These are phyloP conservation scores for Madoqua kirkii DNA, from an alignment of 2,113 vertebrate genomes.

Conservation along the genomic window DNA sequence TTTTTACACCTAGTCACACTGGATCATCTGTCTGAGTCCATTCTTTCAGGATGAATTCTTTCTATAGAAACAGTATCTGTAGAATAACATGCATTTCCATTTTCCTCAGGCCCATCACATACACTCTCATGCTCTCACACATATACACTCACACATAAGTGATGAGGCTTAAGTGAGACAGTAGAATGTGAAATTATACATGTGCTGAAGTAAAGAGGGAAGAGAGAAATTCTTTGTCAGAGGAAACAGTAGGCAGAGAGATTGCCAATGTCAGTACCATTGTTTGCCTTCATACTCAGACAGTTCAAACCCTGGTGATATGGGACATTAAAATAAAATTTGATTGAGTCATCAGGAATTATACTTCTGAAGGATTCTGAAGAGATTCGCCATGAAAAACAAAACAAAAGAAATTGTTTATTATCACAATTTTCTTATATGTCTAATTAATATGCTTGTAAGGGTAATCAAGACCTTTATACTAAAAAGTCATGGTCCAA, in stretches of 20 bases:
- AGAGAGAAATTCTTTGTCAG: background rate
- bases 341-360: background rate
- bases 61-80: background rate
- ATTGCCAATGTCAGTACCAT: background rate
- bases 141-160: background rate
- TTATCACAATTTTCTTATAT: background rate
- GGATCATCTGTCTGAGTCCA: background rate
- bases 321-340: background rate
- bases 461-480: fast-evolving
- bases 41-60: background rate
- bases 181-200: background rate
- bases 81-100: background rate
- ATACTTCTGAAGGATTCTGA: background rate
- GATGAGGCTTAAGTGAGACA: background rate
- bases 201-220: background rate
- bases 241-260: background rate
- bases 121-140: background rate
- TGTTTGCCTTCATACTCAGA: background rate
- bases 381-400: background rate
- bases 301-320: background rate
- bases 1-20: background rate
- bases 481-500: background rate
- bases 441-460: background rate
- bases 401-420: background rate
- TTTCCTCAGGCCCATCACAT: background rate